phyloP scores from a whole-genome alignment of 2,888 invertebrate genomes.

The Agapostemon virescens region DNA sequence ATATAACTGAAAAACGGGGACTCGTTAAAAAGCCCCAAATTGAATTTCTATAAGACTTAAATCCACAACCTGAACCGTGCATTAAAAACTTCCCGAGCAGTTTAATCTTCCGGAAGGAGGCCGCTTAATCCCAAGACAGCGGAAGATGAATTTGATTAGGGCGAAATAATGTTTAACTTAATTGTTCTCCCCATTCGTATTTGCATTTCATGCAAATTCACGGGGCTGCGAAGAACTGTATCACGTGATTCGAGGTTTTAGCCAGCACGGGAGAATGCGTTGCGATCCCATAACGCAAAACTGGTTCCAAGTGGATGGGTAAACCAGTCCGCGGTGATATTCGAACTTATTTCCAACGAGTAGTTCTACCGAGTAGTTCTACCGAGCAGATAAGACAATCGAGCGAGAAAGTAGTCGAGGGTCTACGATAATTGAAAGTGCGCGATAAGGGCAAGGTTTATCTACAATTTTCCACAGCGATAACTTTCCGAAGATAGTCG shows the following conservation, averaged over 20 bases:
- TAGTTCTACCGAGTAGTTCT: constrained; percentile 17
- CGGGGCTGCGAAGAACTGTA: not conserved
- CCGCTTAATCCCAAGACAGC: not conserved
- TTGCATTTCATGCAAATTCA: constrained; percentile 34
- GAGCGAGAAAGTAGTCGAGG: constrained; percentile 14
- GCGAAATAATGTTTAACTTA: constrained; percentile 20
- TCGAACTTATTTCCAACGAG: not conserved
- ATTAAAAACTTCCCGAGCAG: not conserved
- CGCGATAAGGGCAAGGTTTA: constrained; percentile 36
- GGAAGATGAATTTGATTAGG: not conserved
- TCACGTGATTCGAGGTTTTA: constrained; percentile 15
- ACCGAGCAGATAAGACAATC: constrained; percentile 22
- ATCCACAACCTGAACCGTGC: not conserved
- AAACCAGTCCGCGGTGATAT: constrained; percentile 11
- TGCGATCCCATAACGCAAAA: constrained; percentile 12
- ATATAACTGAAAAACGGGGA: not conserved
- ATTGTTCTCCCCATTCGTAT: constrained; percentile 10
- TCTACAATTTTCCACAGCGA: constrained; percentile 16
- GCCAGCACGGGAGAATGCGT: not conserved
- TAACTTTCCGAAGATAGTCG: constrained; percentile 17
- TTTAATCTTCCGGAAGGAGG: not conserved
- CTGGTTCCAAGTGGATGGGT: constrained; percentile 22
- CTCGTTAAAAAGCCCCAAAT: not conserved
- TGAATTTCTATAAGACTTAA: constrained; percentile 2
- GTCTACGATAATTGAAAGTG: constrained; percentile 43